Evolutionary conservation across 2,113 vertebrate genomes (phyloP).

Genomic region (Tricholaema leucomelas): DNA sequence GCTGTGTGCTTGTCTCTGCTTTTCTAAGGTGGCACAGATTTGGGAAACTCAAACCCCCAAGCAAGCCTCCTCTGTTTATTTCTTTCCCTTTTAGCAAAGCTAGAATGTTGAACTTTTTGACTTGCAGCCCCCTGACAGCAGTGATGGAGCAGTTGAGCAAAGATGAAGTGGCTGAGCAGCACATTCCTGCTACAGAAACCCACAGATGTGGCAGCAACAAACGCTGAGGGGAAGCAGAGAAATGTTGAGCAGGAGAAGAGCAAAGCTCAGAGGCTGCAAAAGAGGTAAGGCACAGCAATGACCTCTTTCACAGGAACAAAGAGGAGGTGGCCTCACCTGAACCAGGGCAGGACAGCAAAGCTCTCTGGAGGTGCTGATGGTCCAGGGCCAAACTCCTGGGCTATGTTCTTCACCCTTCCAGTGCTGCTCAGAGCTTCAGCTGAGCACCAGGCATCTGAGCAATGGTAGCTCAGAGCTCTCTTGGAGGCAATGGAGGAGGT

Average conservation of each 20-base stretch:
- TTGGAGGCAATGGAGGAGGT: not conserved
- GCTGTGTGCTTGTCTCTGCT: not conserved
- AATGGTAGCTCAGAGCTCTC: not conserved
- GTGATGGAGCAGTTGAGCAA: not conserved
- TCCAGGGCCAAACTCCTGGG: not conserved
- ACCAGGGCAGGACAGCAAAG: not conserved
- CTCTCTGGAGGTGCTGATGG: not conserved
- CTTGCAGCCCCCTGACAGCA: not conserved
- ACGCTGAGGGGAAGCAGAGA: not conserved
- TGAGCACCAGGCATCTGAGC: not conserved
- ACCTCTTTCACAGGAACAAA: not conserved
- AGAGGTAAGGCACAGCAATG: not conserved
- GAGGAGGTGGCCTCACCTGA: no score
- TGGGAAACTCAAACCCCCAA: not conserved
- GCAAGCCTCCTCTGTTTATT: not conserved
- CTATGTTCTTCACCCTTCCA: not conserved
- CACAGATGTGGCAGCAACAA: not conserved
- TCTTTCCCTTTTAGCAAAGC: conserved; percentile 16
- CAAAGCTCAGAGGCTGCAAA: not conserved
- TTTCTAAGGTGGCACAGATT: not conserved
- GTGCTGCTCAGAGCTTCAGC: not conserved
- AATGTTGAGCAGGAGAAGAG: not conserved
- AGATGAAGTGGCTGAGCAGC: not conserved
- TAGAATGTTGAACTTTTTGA: not conserved
- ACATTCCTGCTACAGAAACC: not conserved